Evolutionary conservation across 92 coral and sea anemone species (phyloP).

Genomic region (Phymanthus crucifer): DNA sequence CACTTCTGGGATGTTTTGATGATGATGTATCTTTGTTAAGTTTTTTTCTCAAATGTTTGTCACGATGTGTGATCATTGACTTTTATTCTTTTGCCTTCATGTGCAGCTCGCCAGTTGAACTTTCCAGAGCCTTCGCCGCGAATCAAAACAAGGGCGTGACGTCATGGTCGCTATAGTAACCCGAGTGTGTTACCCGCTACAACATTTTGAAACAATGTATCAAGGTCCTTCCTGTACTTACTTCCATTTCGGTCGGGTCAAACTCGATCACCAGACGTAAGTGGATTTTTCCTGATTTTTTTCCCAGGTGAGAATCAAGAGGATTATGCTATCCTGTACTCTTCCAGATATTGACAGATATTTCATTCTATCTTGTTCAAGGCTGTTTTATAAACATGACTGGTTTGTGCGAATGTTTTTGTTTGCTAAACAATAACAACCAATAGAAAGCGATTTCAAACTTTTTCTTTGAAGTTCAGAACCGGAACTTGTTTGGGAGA

Average conservation of each 20-base stretch:
- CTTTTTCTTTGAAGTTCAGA: background rate
- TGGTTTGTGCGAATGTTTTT: background rate
- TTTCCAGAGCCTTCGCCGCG: conserved; percentile 23
- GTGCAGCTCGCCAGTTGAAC: conserved; percentile 8
- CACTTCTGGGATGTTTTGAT: background rate
- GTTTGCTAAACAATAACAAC: background rate
- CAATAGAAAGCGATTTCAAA: background rate
- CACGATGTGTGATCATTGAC: background rate
- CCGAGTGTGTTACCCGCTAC: conserved; percentile 8
- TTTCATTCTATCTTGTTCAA: background rate
- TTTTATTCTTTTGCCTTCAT: background rate
- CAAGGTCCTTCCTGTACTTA: background rate
- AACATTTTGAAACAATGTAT: conserved; percentile 24
- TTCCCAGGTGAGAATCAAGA: background rate
- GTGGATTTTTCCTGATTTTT: background rate
- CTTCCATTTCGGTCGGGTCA: background rate
- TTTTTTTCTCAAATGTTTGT: background rate
- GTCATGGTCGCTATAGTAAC: conserved; percentile 3
- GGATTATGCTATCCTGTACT: background rate
- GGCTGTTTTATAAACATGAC: background rate
- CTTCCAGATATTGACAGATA: background rate
- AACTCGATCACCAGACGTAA: background rate
- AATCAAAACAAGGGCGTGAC: conserved; percentile 7
- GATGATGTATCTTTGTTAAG: conserved; percentile 3
- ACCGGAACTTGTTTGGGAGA: background rate